A percentile compares a stretch with the other conserved stretches of the same genome.
phyloP scores from a whole-genome alignment of 2,113 vertebrate genomes.

The Phrynocephalus versicolor region DNA sequence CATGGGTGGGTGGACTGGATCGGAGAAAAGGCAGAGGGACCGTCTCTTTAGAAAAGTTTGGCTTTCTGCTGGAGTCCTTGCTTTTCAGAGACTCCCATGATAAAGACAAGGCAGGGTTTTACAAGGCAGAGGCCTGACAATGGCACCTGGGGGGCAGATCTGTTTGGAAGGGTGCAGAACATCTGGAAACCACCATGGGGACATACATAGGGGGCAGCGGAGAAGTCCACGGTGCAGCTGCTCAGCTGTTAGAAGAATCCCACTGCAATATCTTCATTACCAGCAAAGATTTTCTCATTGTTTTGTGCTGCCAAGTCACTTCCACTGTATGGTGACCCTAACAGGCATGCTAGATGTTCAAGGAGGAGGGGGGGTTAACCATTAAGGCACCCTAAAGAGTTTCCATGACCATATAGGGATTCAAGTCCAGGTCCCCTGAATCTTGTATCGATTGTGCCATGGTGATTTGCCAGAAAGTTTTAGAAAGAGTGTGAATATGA shows the following conservation, averaged over 20 bases:
- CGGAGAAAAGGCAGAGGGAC: slow-evolving; percentile 16
- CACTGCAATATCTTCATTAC: neutral
- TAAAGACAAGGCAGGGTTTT: slow-evolving; percentile 4
- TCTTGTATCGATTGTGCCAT: too few relatives aligned
- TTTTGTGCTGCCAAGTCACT: too few relatives aligned
- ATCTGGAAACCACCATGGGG: slow-evolving; percentile 9
- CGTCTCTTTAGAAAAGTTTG: neutral
- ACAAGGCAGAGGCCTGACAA: neutral
- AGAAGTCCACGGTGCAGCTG: neutral
- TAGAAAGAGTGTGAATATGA: too few relatives aligned
- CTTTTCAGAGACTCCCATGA: neutral
- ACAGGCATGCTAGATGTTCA: too few relatives aligned
- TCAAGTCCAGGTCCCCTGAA: too few relatives aligned
- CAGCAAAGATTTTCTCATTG: too few relatives aligned
- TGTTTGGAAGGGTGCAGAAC: neutral
- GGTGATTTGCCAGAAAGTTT: too few relatives aligned
- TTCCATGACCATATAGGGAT: too few relatives aligned
- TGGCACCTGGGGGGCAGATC: neutral
- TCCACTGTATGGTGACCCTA: too few relatives aligned
- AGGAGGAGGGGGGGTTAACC: too few relatives aligned
- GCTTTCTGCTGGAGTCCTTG: neutral
- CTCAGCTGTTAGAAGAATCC: neutral
- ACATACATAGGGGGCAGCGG: neutral
- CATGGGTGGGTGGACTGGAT: neutral
- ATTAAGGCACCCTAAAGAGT: too few relatives aligned